These are phyloP conservation scores for Dendrolimus pini DNA, from an alignment of 2,888 invertebrate genomes.

Conservation along the genomic window DNA sequence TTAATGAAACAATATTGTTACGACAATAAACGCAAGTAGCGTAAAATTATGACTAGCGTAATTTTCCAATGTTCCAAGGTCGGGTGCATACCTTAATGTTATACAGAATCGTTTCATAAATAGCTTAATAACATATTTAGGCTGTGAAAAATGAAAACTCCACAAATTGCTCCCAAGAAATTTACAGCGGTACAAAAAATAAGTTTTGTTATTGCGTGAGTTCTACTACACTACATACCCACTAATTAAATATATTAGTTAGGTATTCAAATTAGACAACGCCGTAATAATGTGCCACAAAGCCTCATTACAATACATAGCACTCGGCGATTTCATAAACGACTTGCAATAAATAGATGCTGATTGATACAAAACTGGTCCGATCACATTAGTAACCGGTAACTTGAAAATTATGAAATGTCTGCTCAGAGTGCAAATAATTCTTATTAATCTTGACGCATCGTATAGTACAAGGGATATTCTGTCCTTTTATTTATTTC, in stretches of 20 bases:
- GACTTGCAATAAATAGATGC: slow-evolving; percentile 37
- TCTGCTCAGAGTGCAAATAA: slow-evolving; percentile 1
- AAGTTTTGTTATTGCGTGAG: no score
- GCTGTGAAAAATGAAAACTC: no score
- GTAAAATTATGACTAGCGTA: neutral
- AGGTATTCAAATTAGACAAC: no score
- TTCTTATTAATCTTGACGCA: neutral
- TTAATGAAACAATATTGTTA: neutral
- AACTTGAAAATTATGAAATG: slow-evolving; percentile 35
- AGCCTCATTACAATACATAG: neutral
- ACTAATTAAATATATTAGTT: no score
- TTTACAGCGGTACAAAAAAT: no score
- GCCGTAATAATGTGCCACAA: neutral
- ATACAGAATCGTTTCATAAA: neutral
- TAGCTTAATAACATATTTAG: neutral
- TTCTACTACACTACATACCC: no score
- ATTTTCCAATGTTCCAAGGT: neutral
- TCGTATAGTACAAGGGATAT: no score
- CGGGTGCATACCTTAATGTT: neutral
- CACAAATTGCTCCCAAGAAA: no score
- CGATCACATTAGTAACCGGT: slow-evolving; percentile 5
- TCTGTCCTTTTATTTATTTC: no score
- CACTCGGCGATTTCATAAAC: slow-evolving; percentile 36
- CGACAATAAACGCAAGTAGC: neutral
- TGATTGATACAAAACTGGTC: slow-evolving; percentile 20